Percentiles rank a stretch among this genome's conserved stretches.
phyloP scores from a whole-genome alignment of 2,113 vertebrate genomes.

The Epinephelus lanceolatus region DNA sequence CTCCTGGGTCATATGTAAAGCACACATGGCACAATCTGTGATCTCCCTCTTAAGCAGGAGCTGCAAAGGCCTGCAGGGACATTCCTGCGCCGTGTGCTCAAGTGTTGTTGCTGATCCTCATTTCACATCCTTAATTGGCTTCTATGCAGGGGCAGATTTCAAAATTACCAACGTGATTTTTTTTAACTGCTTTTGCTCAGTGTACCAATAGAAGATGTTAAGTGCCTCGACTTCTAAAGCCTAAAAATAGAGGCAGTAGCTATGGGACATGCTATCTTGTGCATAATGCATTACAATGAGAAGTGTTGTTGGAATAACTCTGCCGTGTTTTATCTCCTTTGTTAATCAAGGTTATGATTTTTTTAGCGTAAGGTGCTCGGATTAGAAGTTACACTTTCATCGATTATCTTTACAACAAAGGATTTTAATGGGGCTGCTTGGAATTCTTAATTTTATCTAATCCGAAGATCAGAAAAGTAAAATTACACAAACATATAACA shows the following conservation, averaged over 20 bases:
- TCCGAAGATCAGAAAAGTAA: background rate
- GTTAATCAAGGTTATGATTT: background rate
- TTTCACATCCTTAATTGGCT: conserved; percentile 70
- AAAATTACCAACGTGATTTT: conserved; percentile 44
- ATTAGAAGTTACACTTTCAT: background rate
- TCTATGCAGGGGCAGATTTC: conserved; percentile 55
- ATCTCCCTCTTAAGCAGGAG: conserved; percentile 24
- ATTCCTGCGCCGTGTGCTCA: conserved; percentile 27
- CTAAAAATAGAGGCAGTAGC: conserved; percentile 70
- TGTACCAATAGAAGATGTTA: conserved; percentile 56
- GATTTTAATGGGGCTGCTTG: background rate
- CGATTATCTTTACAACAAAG: conserved; percentile 15
- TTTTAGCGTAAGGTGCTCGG: background rate
- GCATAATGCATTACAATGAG: conserved; percentile 62
- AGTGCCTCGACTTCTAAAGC: conserved; percentile 55
- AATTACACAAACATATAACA: background rate
- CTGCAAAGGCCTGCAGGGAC: conserved; percentile 35
- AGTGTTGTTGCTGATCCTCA: conserved; percentile 56
- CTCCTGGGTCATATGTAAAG: conserved; percentile 46
- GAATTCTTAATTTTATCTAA: background rate
- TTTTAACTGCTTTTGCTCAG: conserved; percentile 45
- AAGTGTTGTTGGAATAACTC: conserved; percentile 48
- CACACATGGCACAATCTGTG: conserved; percentile 50
- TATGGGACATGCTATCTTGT: conserved; percentile 56
- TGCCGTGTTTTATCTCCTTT: conserved; percentile 31